A percentile compares a stretch with the other conserved stretches of the same genome.
Conservation (phyloP, 2,797 vertebrate genomes). For the Acanthurus tractus region DNA sequence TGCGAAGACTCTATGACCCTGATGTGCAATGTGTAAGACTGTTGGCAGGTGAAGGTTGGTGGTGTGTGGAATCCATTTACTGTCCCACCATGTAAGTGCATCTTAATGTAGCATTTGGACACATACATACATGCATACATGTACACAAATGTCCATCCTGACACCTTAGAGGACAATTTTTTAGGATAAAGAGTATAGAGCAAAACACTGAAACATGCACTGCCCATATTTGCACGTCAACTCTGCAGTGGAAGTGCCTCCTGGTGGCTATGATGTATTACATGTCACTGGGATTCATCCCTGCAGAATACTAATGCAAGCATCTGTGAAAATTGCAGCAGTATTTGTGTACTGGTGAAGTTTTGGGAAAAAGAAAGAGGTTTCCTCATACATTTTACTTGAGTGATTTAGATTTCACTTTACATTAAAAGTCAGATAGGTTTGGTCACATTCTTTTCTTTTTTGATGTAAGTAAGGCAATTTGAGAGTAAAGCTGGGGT, state of each 20-base stretch:
- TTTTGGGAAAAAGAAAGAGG: conserved; percentile 35
- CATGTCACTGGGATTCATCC: conserved; percentile 80
- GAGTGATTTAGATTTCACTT: conserved; percentile 48
- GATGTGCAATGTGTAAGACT: conserved; percentile 56
- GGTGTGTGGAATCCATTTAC: conserved; percentile 48
- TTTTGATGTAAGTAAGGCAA: conserved; percentile 51
- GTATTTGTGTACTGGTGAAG: conserved; percentile 66
- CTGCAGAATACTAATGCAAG: conserved; percentile 84
- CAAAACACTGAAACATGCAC: conserved; percentile 78
- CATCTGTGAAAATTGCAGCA: conserved; percentile 74
- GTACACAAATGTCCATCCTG: conserved; percentile 33
- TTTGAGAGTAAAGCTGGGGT: conserved; percentile 51
- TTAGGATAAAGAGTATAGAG: conserved; percentile 69
- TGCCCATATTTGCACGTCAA: conserved; percentile 78
- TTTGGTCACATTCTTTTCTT: conserved; percentile 60
- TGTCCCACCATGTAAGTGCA: conserved; percentile 34
- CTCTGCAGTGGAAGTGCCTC: conserved; percentile 78
- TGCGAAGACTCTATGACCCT: conserved; percentile 74
- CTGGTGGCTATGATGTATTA: conserved; percentile 87
- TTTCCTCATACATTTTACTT: conserved; percentile 58
- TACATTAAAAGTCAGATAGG: conserved; percentile 47
- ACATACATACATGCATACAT: conserved; percentile 47
- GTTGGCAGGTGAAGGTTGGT: conserved; percentile 52
- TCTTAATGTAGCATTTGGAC: conserved; percentile 33
- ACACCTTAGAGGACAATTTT: conserved; percentile 79